Evolutionary conservation across 1,140 invertebrate genomes (phyloP).

Genomic region (Solenopsis invicta): DNA sequence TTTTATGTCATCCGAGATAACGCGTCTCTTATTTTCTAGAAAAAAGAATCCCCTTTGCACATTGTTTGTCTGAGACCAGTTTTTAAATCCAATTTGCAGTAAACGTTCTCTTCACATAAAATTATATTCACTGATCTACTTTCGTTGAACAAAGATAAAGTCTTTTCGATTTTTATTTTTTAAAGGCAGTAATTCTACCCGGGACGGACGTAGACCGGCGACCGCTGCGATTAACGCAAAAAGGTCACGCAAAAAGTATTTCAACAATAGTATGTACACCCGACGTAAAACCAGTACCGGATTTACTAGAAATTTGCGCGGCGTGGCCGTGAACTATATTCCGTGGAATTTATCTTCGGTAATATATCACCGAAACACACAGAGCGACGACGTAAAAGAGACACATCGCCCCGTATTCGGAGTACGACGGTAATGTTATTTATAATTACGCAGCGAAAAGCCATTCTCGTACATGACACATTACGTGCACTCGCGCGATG

Average conservation of each 20-base stretch:
- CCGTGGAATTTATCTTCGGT: slow-evolving; percentile 21
- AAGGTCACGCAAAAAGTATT: slow-evolving; percentile 4
- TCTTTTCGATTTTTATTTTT: not conserved
- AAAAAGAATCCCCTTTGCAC: not conserved
- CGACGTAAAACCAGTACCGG: not conserved
- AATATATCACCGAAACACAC: not conserved
- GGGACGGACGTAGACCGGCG: not conserved
- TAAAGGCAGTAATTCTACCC: not conserved
- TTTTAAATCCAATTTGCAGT: not conserved
- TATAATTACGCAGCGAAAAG: slow-evolving; percentile 27
- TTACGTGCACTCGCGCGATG: slow-evolving; percentile 33
- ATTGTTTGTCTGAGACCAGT: not conserved
- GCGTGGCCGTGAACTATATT: not conserved
- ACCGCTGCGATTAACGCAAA: not conserved
- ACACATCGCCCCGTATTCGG: not conserved
- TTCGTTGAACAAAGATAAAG: not conserved
- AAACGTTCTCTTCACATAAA: not conserved
- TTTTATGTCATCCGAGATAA: not conserved
- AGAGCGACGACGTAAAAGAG: slow-evolving; percentile 22
- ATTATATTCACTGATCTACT: not conserved
- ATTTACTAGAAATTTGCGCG: slow-evolving; percentile 30
- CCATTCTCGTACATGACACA: not conserved
- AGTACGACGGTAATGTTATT: slow-evolving; percentile 39
- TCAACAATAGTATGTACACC: slow-evolving; percentile 1
- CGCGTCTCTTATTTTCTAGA: not conserved